Base-by-base conservation (phyloP, 2,113 vertebrate genomes). In the Taxidea taxus region DNA sequence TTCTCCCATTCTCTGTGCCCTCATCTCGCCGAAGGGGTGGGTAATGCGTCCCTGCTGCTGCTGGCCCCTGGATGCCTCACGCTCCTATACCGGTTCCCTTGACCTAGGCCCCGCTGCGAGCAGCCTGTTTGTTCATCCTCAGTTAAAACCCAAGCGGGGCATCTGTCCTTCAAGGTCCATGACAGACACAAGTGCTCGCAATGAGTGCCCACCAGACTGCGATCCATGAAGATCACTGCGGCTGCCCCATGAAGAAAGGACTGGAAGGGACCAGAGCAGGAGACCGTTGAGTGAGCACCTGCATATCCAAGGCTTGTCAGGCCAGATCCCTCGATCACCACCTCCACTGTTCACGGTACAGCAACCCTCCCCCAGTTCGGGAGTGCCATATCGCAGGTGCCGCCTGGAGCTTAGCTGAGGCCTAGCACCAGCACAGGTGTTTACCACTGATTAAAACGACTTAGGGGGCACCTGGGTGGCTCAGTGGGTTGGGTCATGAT, bases 201-300 rank as follows among this genome's bases (percentile, higher is more conserved):
- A 29, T 8, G 18, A n/a, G 13, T 20, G 66, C 83, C 11, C 12
- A 42, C 2, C 90, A 51, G 88, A 29, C 0, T 14, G 64, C 3
- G 3, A 49, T n/a, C 54, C 42, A 49, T 2, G 58, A 58, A 56
- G 51, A 77, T 2, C 56, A 9, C 72, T 0, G 12, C 16, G 82
- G 70, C 51, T 68, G 13, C 29, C 64, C 74, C 9, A 13, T 0
- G 27, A 66, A 91, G 60, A 64, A 23, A 9, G 44, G 39, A 18
- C 29, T 23, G 58, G n/a, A 25, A 34, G 39, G 34, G 54, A 72
- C n/a, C n/a, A 20, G 14, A 66, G n/a, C 77, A 74, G 83, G 34
- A 60, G 21, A 13, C 21, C 0, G 0, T 8, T 0, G 6, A 66
- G 16, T 27, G 7, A n/a, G 78, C 44, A 9, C n/a, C 66, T 6